These are phyloP conservation scores for Melopsittacus undulatus DNA, from an alignment of 2,797 vertebrate species.

Conservation along the genomic window DNA sequence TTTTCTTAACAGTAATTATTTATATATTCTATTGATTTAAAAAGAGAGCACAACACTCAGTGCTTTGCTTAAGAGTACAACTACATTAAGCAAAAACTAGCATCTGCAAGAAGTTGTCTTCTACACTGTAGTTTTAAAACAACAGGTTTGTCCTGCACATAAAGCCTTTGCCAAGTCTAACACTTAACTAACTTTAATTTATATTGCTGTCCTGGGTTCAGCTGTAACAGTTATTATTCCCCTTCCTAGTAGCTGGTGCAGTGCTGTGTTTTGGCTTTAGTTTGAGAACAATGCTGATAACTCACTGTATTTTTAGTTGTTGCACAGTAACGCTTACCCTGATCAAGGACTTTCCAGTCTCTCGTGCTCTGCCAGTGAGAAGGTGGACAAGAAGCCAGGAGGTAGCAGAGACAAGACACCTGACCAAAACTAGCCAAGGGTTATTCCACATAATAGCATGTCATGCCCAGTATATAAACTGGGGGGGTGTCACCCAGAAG, in stretches of 20 bases:
- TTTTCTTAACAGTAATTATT: neutral
- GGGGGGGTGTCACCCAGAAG: fast-evolving
- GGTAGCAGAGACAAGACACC: neutral
- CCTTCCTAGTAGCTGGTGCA: neutral
- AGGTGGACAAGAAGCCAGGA: too few species aligned
- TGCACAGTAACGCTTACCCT: too few species aligned
- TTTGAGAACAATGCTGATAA: too few species aligned
- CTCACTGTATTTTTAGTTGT: too few species aligned
- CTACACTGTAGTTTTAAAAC: neutral
- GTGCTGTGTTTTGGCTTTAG: neutral
- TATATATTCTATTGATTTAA: neutral
- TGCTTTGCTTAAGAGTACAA: neutral
- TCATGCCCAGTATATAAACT: neutral
- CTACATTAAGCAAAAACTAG: neutral
- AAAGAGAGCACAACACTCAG: neutral
- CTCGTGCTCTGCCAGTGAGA: too few species aligned
- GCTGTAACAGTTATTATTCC: neutral
- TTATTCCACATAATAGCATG: neutral
- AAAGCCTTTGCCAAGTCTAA: neutral
- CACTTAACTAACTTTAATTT: neutral
- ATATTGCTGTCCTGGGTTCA: neutral
- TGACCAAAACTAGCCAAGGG: neutral
- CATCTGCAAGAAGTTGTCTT: neutral
- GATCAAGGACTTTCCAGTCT: too few species aligned
- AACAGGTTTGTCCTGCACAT: neutral